A percentile compares a stretch with the other conserved stretches of the same genome.
These are phyloP conservation scores for Bos javanicus DNA, from an alignment of 2,113 vertebrate genomes.

Conservation along the genomic window DNA sequence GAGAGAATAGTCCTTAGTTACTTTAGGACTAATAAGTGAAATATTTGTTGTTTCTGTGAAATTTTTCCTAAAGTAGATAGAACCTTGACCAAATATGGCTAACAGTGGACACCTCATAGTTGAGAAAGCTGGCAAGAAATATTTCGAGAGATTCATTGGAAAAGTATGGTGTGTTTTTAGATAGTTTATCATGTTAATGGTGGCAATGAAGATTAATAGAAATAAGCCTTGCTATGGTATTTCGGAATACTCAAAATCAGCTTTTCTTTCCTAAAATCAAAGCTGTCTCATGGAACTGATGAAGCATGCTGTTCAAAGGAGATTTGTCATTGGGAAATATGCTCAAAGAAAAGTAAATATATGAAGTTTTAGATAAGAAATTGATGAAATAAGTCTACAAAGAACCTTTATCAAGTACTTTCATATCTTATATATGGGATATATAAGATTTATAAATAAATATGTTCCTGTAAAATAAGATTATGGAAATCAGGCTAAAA, in stretches of 20 bases:
- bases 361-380: neutral
- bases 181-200: neutral
- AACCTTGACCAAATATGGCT: neutral
- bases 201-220: neutral
- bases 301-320: neutral
- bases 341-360: constrained; percentile 11
- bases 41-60: neutral
- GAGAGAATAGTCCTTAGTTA: neutral
- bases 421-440: neutral
- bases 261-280: constrained; percentile 24
- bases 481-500: neutral
- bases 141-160: neutral
- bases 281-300: neutral
- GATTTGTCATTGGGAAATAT: neutral
- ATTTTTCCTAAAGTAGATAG: neutral
- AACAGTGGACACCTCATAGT: neutral
- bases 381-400: neutral
- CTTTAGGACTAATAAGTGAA: neutral
- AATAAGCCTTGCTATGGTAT: neutral
- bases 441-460: neutral
- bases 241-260: constrained; percentile 12
- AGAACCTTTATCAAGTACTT: neutral
- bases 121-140: neutral
- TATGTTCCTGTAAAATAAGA: neutral
- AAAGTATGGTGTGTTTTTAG: neutral